Percentiles rank a stretch among this genome's conserved stretches.
Conservation (phyloP, 2,113 vertebrate genomes). For the Erythrocebus patas region DNA sequence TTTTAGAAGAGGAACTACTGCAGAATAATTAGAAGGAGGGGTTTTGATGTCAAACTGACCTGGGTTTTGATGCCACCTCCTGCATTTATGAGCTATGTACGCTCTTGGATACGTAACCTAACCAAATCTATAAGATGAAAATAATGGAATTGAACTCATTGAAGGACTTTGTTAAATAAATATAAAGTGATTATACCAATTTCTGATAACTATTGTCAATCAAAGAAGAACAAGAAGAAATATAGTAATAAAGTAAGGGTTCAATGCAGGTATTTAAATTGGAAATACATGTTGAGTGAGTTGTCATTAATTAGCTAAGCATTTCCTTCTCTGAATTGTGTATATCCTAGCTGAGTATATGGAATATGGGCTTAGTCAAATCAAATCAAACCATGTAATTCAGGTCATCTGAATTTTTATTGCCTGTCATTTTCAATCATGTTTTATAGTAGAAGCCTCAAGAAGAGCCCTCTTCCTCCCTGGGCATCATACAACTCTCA, state of each 20-base stretch:
- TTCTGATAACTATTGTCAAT: slow-evolving; percentile 11
- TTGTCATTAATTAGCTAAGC: slow-evolving; percentile 45
- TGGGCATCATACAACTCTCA: background rate
- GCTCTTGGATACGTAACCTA: background rate
- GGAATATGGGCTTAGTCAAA: slow-evolving; percentile 46
- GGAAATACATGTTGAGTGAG: slow-evolving; percentile 3
- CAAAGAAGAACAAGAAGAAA: background rate
- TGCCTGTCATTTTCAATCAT: slow-evolving; percentile 56
- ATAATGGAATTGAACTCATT: background rate
- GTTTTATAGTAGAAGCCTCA: background rate
- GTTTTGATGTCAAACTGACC: background rate
- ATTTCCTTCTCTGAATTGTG: slow-evolving; percentile 26
- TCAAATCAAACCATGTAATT: slow-evolving; percentile 57
- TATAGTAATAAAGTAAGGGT: background rate
- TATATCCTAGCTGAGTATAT: background rate
- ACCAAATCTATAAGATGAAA: background rate
- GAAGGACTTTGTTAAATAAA: background rate
- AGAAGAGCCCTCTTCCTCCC: background rate
- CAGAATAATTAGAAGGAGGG: background rate
- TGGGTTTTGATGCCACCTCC: background rate
- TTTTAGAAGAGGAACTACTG: background rate
- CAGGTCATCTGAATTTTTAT: slow-evolving; percentile 51
- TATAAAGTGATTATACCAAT: background rate
- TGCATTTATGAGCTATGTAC: background rate
- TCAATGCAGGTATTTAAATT: background rate